These are phyloP conservation scores for Prunella himalayana DNA, from an alignment of 2,113 vertebrate genomes.

Conservation along the genomic window DNA sequence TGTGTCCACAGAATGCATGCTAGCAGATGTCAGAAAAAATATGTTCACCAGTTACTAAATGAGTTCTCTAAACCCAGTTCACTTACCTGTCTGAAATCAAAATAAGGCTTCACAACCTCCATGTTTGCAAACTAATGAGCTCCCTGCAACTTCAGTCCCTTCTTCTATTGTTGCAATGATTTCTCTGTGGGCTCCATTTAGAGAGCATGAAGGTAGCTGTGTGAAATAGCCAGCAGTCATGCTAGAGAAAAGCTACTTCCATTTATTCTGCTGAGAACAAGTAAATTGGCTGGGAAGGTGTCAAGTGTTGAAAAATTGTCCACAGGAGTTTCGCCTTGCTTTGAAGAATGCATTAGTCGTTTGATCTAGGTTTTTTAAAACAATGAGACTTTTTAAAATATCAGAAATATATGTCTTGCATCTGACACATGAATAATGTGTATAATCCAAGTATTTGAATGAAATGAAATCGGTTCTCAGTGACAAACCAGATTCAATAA, in stretches of 20 bases:
- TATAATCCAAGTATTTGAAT: not conserved
- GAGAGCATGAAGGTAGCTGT: not conserved
- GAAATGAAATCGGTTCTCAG: not conserved
- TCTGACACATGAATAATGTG: no score
- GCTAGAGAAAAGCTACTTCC: not conserved
- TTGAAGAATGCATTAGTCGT: conserved; percentile 47
- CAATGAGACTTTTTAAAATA: conserved; percentile 3
- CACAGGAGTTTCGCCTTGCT: conserved; percentile 30
- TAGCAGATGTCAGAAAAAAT: not conserved
- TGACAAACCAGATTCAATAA: not conserved
- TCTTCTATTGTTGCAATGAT: not conserved
- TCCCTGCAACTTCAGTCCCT: not conserved
- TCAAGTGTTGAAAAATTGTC: conserved; percentile 44
- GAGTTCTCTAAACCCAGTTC: not conserved
- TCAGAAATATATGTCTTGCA: not conserved
- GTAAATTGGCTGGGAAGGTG: conserved; percentile 51
- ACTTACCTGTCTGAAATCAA: conserved; percentile 6
- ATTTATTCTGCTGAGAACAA: conserved; percentile 25
- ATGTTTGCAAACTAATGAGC: conserved; percentile 18
- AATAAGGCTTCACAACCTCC: not conserved
- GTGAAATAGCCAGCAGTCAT: conserved; percentile 28
- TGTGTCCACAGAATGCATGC: not conserved
- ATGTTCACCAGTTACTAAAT: not conserved
- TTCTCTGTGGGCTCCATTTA: conserved; percentile 27
- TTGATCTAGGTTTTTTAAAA: conserved; percentile 45